Evolutionary conservation across 1,140 invertebrate species (phyloP).

Genomic region (Sycobia sp.): DNA sequence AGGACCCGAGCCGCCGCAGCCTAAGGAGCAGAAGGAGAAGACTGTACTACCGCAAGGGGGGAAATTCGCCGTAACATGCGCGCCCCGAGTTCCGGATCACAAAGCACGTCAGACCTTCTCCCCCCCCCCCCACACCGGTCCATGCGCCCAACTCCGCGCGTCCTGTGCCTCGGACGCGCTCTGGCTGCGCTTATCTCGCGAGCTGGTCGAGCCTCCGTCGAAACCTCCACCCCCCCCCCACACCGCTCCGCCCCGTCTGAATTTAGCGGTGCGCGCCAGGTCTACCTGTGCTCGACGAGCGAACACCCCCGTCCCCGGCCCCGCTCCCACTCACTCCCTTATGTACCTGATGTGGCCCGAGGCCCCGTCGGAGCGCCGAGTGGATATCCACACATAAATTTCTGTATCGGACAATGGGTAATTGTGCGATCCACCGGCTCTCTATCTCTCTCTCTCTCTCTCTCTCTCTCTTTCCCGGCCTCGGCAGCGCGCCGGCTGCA

Average conservation of each 20-base stretch:
- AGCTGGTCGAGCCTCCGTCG: too few relatives aligned
- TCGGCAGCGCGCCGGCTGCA: too few relatives aligned
- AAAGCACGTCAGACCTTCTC: constrained; percentile 52
- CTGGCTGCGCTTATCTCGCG: constrained; percentile 51
- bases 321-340: constrained; percentile 21
- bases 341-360: constrained; percentile 10
- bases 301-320: too few relatives aligned
- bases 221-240: not conserved
- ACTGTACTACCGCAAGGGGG: constrained; percentile 9
- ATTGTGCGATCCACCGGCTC: constrained; percentile 56
- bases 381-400: constrained; percentile 60
- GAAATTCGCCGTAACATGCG: constrained; percentile 13
- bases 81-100: constrained; percentile 50
- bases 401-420: constrained; percentile 62
- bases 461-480: too few relatives aligned
- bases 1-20: too few relatives aligned
- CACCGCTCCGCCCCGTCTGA: constrained; percentile 38
- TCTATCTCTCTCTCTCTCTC: too few relatives aligned
- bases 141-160: too few relatives aligned
- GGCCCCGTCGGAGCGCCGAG: constrained; percentile 8
- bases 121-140: constrained; percentile 31
- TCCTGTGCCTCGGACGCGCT: constrained; percentile 14
- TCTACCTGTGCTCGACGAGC: constrained; percentile 2
- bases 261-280: constrained; percentile 50
- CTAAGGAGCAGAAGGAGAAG: too few relatives aligned